These are phyloP conservation scores for Dipodomys stephensi DNA, from an alignment of 2,113 vertebrate species.

Conservation along the genomic window DNA sequence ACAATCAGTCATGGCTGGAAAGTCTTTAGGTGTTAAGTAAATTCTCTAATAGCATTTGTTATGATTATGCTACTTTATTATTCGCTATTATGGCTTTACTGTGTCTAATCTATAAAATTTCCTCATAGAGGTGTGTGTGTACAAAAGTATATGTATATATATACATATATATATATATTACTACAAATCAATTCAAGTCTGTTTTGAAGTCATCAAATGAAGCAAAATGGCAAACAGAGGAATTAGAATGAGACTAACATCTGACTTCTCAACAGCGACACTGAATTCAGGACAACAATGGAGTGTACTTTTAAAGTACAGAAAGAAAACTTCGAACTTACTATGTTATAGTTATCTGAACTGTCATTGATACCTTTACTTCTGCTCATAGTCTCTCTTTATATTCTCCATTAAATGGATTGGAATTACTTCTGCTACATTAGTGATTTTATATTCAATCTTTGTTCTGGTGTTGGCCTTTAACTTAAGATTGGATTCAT, in stretches of 20 bases:
- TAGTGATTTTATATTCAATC: no score
- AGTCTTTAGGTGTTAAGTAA: background rate
- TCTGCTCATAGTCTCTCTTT: background rate
- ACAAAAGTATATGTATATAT: no score
- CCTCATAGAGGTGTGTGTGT: background rate
- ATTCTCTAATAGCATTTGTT: background rate
- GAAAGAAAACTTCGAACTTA: background rate
- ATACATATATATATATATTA: background rate
- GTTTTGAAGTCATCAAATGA: background rate
- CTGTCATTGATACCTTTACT: background rate
- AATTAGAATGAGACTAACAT: background rate
- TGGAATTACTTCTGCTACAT: no score
- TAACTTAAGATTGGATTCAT: no score
- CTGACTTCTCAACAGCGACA: background rate
- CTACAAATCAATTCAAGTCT: background rate
- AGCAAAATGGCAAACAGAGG: background rate
- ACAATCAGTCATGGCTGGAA: background rate
- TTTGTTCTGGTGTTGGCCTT: no score
- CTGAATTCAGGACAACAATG: background rate
- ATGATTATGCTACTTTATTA: background rate
- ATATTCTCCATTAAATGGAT: no score
- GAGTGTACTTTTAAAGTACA: background rate
- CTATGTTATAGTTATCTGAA: constrained; percentile 11
- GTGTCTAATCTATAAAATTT: background rate
- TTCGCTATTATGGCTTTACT: background rate